These are phyloP conservation scores for Leptinotarsa haldemani DNA, from an alignment of 2,888 invertebrate genomes.

Conservation along the genomic window DNA sequence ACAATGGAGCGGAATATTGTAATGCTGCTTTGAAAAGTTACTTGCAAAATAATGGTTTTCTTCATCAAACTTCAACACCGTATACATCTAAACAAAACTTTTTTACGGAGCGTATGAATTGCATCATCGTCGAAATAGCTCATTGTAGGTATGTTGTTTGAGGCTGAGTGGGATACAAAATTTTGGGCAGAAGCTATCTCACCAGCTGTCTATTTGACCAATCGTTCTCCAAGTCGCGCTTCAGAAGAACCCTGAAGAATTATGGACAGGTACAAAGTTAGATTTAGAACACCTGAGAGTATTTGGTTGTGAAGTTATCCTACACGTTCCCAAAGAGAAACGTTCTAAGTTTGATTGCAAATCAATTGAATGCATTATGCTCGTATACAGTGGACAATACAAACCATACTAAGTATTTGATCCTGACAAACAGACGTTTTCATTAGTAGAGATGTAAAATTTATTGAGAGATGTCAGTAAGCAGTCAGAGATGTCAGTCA, in stretches of 20 bases:
- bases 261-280: constrained; percentile 4
- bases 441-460: too few relatives aligned
- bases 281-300: neutral
- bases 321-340: neutral
- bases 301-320: neutral
- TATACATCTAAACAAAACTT: neutral
- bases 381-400: too few relatives aligned
- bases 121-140: neutral
- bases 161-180: neutral
- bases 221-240: neutral
- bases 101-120: neutral
- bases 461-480: too few relatives aligned
- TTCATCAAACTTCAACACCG: neutral
- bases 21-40: neutral
- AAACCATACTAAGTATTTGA: too few relatives aligned
- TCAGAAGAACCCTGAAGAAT: neutral
- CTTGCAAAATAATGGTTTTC: neutral
- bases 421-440: too few relatives aligned
- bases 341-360: too few relatives aligned
- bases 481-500: too few relatives aligned
- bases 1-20: neutral
- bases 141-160: constrained; percentile 3
- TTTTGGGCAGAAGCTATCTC: constrained; percentile 6
- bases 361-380: too few relatives aligned
- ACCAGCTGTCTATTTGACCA: neutral